These are phyloP conservation scores for Cetoscarus ocellatus DNA, from an alignment of 2,797 vertebrate species.

Conservation along the genomic window DNA sequence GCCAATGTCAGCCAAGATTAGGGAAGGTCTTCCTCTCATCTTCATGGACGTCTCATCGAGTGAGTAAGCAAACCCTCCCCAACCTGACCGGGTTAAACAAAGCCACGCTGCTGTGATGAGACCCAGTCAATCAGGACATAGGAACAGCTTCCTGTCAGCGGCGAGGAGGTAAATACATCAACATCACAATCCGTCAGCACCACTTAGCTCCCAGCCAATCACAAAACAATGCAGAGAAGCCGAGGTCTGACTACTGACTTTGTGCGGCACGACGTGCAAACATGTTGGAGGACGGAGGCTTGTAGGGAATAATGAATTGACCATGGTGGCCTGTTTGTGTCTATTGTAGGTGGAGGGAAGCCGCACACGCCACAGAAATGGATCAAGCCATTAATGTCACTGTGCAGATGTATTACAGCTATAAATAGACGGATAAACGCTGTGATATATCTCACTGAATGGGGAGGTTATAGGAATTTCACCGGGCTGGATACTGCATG, in stretches of 20 bases:
- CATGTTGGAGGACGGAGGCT: constrained; percentile 53
- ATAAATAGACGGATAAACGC: constrained; percentile 53
- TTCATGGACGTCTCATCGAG: constrained; percentile 78
- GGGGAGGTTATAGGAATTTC: constrained; percentile 12
- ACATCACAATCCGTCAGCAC: constrained; percentile 75
- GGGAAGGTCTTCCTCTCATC: constrained; percentile 79
- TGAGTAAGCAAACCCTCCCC: constrained; percentile 79
- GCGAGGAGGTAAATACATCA: constrained; percentile 80
- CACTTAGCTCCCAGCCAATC: constrained; percentile 78
- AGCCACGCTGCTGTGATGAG: constrained; percentile 70
- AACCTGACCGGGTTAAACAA: constrained; percentile 77
- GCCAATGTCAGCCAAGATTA: constrained; percentile 84
- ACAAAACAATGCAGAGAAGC: constrained; percentile 64
- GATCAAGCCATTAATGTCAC: constrained; percentile 62
- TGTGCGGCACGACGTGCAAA: constrained; percentile 46
- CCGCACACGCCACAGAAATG: constrained; percentile 33
- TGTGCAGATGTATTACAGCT: constrained; percentile 48
- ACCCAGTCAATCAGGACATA: constrained; percentile 74
- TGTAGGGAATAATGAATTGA: constrained; percentile 57
- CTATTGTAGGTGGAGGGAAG: constrained; percentile 40
- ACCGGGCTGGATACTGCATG: constrained; percentile 1
- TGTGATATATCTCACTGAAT: constrained; percentile 18
- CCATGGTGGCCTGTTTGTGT: constrained; percentile 44
- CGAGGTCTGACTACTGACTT: constrained; percentile 59
- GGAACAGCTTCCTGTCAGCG: constrained; percentile 75